These are phyloP conservation scores for Drosophila sechellia DNA, from an alignment of 1,140 invertebrate genomes.

Conservation along the genomic window DNA sequence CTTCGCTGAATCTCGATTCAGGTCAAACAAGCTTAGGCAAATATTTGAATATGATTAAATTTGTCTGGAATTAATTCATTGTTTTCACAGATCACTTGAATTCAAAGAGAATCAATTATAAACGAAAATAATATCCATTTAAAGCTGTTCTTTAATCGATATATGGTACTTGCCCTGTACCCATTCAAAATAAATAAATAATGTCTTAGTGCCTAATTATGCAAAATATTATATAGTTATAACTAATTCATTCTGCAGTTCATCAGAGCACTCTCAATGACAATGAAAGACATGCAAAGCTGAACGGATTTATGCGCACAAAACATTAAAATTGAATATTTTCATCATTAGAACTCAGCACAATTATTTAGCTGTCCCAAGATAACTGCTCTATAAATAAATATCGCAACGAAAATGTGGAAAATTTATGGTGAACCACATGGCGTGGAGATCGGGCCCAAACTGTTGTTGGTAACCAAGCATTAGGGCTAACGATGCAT, in stretches of 20 bases:
- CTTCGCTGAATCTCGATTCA: conserved; percentile 23
- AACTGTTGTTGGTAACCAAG: conserved; percentile 29
- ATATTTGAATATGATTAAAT: conserved; percentile 21
- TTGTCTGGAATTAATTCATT: conserved; percentile 17
- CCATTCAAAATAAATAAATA: too few relatives aligned
- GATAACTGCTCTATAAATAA: conserved; percentile 16
- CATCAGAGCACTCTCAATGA: too few relatives aligned
- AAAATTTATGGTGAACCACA: conserved; percentile 8
- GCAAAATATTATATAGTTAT: too few relatives aligned
- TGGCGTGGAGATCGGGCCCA: conserved; percentile 8
- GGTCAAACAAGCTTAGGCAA: conserved; percentile 24
- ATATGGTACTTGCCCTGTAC: too few relatives aligned
- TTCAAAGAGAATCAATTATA: background rate
- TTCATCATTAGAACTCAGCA: conserved; percentile 6
- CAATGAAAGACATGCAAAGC: too few relatives aligned
- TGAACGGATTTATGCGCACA: too few relatives aligned
- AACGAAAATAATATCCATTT: too few relatives aligned
- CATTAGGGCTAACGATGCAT: conserved; percentile 52
- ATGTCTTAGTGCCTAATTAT: too few relatives aligned
- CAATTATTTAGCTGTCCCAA: conserved; percentile 3
- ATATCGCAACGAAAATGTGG: conserved; percentile 3
- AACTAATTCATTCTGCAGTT: too few relatives aligned
- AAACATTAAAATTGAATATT: background rate
- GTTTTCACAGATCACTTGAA: background rate
- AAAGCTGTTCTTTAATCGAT: too few relatives aligned